Evolutionary conservation across 1,140 invertebrate genomes (phyloP).

Genomic region (Drosophila aff.): DNA sequence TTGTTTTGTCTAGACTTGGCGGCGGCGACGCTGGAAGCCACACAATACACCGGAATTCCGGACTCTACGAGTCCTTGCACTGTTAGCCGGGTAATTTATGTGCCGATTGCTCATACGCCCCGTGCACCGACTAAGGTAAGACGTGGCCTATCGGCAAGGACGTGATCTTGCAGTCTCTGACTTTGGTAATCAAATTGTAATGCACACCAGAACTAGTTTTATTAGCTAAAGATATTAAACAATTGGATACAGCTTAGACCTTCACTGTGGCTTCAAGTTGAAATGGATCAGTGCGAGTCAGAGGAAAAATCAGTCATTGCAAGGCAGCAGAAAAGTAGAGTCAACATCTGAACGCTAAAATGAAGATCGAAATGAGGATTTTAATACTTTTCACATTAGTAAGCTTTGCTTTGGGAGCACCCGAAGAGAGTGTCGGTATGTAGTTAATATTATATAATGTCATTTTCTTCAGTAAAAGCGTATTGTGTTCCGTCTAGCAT

Average conservation of each 20-base stretch:
- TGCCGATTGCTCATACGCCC: conserved; percentile 71
- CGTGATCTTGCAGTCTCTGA: neutral
- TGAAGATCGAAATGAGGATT: no score
- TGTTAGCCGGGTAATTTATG: conserved; percentile 62
- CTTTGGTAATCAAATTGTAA: neutral
- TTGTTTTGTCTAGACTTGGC: conserved; percentile 80
- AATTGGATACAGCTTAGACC: neutral
- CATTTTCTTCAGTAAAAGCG: no score
- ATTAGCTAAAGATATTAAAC: neutral
- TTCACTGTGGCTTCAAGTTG: no score
- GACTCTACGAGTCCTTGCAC: conserved; percentile 45
- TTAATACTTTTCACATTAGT: no score
- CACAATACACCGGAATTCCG: conserved; percentile 82
- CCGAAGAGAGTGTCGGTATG: no score
- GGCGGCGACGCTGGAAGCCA: conserved; percentile 44
- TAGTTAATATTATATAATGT: no score
- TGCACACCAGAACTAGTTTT: neutral
- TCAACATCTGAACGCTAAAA: no score
- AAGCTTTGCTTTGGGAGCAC: no score
- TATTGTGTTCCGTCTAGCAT: no score
- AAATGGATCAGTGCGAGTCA: no score
- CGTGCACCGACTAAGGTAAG: conserved; percentile 45
- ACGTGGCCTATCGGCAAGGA: conserved; percentile 15
- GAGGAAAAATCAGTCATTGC: no score
- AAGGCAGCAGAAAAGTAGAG: no score